phyloP scores from a whole-genome alignment of 2,888 invertebrate species.

The Pachymerium ferrugineum region DNA sequence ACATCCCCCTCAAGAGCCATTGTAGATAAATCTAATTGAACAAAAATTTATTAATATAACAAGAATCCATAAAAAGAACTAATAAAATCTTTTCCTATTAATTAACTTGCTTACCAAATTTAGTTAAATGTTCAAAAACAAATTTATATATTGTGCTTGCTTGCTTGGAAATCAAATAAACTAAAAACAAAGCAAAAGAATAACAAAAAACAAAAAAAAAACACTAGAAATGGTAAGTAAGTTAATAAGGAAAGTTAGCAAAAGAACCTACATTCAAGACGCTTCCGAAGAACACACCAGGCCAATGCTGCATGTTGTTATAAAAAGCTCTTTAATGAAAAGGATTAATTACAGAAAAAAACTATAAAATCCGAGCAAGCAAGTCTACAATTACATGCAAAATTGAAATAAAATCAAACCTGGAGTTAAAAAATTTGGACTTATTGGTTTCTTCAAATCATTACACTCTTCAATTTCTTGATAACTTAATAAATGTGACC shows the following conservation, averaged over 20 bases:
- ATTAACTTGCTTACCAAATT: slow-evolving; percentile 14
- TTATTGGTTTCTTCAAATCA: slow-evolving; percentile 55
- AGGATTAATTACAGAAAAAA: background rate
- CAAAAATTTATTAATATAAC: slow-evolving; percentile 5
- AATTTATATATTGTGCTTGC: slow-evolving; percentile 19
- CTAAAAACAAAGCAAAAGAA: background rate
- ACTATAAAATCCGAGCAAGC: background rate
- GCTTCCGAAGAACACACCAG: slow-evolving; percentile 86
- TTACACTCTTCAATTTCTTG: slow-evolving; percentile 72
- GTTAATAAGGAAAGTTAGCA: background rate
- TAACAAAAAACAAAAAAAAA: background rate
- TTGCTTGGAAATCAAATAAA: background rate
- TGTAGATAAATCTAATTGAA: slow-evolving; percentile 63
- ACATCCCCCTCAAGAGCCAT: slow-evolving; percentile 65
- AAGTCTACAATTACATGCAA: slow-evolving; percentile 8
- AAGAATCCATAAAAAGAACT: slow-evolving; percentile 31
- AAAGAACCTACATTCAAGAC: slow-evolving; percentile 77
- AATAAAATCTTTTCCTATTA: too few relatives aligned
- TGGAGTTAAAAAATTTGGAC: slow-evolving; percentile 59
- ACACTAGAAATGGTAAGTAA: background rate
- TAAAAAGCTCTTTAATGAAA: slow-evolving; percentile 23
- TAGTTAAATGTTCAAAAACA: slow-evolving; percentile 36
- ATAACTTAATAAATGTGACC: slow-evolving; percentile 89
- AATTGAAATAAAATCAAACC: slow-evolving; percentile 47
- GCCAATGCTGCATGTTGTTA: slow-evolving; percentile 67